Evolutionary conservation across 2,888 invertebrate species (phyloP), one percentile per base, ranked within the genome.

Genomic region (Nebria salina): DNA sequence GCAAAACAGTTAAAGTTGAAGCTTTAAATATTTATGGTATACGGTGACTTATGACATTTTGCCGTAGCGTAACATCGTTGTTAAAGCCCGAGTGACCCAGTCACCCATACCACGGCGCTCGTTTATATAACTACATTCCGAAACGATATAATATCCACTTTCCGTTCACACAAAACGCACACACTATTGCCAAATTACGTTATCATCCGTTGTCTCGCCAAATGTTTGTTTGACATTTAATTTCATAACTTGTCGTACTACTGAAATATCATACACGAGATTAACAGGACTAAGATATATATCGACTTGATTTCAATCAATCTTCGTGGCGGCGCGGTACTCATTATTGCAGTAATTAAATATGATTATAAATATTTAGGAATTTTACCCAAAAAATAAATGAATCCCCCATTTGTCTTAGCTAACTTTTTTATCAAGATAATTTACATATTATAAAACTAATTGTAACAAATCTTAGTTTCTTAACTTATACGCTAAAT

Each of bases 1-100:
- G 54, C 54, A 54, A 43, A 43, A 54, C 54, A 54, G 54, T 7
- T 11, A 2, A 54, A 54, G 1, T 54, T 8, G 11, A 54, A 8
- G 8, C 2, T 54, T 54, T 54, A 11, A 54, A 11, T 54, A 54
- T 54, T 1, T 54, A 54, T 54, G 7, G 2, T 54, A 54, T 13
- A 54, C 54, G 54, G 13, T 54, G 54, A 54, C 54, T 54, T 54
- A 54, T 54, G 8, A 54, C 11, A 54, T 54, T 54, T 54, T 1
- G 54, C 54, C 54, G 11, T 54, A 54, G 13, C 54, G 54, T 54
- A 2, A 54, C 54, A 54, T 11, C 54, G 13, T 8, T 13, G 54
- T 54, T 54, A 54, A 54, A 54, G 54, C 54, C 54, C 54, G 54
- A 54, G 54, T 54, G 54, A 54, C 54, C 54, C 54, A 54, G 54